These are phyloP conservation scores for Criorhina ranunculi DNA, from an alignment of 2,888 invertebrate genomes.

Conservation along the genomic window DNA sequence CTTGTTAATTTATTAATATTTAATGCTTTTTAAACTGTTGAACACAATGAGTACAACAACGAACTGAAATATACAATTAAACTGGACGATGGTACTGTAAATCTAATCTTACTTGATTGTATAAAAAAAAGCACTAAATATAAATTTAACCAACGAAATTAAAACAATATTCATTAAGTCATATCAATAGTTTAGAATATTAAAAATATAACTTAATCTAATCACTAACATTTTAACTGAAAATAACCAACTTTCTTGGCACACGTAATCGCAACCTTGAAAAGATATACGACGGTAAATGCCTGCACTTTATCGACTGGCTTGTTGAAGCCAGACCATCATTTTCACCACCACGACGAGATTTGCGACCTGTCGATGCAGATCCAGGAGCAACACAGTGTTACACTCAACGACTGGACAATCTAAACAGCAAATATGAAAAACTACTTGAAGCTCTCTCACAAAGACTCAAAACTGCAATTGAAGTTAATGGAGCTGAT, in stretches of 20 bases:
- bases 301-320: constrained; percentile 84
- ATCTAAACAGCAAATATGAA: constrained; percentile 84
- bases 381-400: constrained; percentile 84
- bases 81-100: constrained; percentile 22
- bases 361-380: constrained; percentile 82
- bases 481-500: constrained; percentile 84
- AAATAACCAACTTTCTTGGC: constrained; percentile 60
- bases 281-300: constrained; percentile 85
- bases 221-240: constrained; percentile 67
- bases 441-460: constrained; percentile 84
- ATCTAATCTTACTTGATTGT: constrained; percentile 7
- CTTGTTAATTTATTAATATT: constrained; percentile 49
- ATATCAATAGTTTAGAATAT: constrained; percentile 24
- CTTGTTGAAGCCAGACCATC: constrained; percentile 84
- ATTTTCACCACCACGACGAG: constrained; percentile 84
- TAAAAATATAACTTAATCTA: constrained; percentile 30
- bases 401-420: constrained; percentile 84
- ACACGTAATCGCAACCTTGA: constrained; percentile 30
- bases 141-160: constrained; percentile 57
- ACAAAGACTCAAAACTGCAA: constrained; percentile 84
- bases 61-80: constrained; percentile 10
- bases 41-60: constrained; percentile 8
- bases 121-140: constrained; percentile 75
- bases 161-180: constrained; percentile 16
- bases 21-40: constrained; percentile 67